Evolutionary conservation across 2,888 invertebrate species (phyloP), one percentile per base, ranked within the genome.

Genomic region (Thymelicus lineola): DNA sequence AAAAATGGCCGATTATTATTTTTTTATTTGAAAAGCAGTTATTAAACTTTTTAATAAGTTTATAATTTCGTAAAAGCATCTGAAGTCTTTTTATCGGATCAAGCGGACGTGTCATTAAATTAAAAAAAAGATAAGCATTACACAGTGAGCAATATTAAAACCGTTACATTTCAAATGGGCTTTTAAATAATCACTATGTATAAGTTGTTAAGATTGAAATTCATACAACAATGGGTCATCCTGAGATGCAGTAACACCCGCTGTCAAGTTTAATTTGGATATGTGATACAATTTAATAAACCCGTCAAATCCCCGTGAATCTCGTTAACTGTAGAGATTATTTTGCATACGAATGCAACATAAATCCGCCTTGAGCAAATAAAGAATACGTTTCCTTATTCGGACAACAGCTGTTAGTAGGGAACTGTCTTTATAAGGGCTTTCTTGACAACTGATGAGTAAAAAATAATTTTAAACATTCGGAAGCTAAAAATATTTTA

Each of bases 311-410:
- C 48, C 36, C 46, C 81, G 74, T 79, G 81, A 80, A 80, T 78
- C 81, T 83, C 75, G 72, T 81, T 83, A 83, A 80, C 79, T 77
- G 63, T 69, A 64, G 64, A 70, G 64, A 70, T 64, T 64, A 64
- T 80, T 86, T 83, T 83, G 82, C 85, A 85, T 85, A 80, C 79
- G 82, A 85, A 85, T 84, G 76, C 76, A 77, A 80, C 80, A 81
- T 84, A 84, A 85, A 82, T 82, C 81, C 75, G 78, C 78, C 80
- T 81, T 83, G 79, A 85, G 83, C 85, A 88, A 89, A 89, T 87
- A 88, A 85, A 85, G 80, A 80, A 81, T 79, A 72, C 66, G 20
- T 62, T 62, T 46, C 38, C 58, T 64, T 64, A 53, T 50, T 64
- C 38, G 63, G 53, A 75, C 53, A 53, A 42, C 80, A 82, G 81